Conservation (phyloP, 2,113 vertebrate genomes). For the Malaclemys terrapin region DNA sequence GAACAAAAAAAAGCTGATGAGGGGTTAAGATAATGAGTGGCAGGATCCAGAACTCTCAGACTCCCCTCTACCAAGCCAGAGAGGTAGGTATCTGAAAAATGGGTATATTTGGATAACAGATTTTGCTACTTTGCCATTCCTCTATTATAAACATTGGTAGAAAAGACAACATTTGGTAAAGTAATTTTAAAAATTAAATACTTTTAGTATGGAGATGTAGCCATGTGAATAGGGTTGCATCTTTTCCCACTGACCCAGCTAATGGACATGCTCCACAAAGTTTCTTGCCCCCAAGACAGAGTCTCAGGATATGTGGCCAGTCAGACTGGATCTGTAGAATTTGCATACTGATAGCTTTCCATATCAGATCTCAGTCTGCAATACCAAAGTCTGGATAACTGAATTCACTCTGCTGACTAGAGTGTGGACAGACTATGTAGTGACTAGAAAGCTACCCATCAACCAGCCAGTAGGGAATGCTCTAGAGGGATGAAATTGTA, state of each 20-base stretch:
- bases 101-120: background rate
- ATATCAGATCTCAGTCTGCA: background rate
- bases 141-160: background rate
- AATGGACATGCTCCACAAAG: background rate
- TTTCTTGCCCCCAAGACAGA: background rate
- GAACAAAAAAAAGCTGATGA: background rate
- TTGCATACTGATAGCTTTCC: background rate
- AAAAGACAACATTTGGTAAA: background rate
- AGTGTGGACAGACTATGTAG: background rate
- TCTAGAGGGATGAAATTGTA: background rate
- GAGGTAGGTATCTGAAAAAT: background rate
- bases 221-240: background rate
- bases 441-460: background rate
- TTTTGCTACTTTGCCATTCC: background rate
- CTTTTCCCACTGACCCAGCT: background rate
- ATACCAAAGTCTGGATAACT: background rate
- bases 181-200: background rate
- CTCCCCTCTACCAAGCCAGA: background rate
- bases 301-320: background rate
- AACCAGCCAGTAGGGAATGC: background rate
- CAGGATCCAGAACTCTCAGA: background rate
- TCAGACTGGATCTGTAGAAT: background rate
- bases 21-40: background rate
- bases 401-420: background rate
- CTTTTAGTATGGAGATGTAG: background rate